Evolutionary conservation across 2,888 invertebrate genomes (phyloP).

Genomic region (Hyposoter dolosus): DNA sequence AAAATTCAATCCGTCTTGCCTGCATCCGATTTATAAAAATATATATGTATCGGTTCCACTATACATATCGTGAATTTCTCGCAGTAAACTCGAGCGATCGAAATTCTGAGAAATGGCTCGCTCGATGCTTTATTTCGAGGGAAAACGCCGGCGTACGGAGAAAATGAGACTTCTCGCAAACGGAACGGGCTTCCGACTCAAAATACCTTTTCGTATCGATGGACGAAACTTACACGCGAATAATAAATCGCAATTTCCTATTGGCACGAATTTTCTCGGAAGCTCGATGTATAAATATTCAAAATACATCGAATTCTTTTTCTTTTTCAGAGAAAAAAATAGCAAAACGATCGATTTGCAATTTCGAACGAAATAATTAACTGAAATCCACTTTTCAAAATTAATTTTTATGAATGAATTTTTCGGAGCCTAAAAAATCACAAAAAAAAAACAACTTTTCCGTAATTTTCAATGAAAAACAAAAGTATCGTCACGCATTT

Average conservation of each 20-base stretch:
- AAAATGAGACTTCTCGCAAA: not conserved
- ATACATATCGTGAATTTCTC: slow-evolving; percentile 22
- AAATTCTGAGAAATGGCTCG: slow-evolving; percentile 5
- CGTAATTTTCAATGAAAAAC: not conserved
- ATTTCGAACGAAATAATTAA: too few relatives aligned
- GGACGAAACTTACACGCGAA: too few relatives aligned
- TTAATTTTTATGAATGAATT: too few relatives aligned
- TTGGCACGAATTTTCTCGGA: too few relatives aligned
- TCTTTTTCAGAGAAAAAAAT: too few relatives aligned
- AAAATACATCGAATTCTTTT: too few relatives aligned
- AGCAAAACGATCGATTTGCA: too few relatives aligned
- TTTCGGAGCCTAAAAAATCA: not conserved
- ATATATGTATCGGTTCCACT: not conserved
- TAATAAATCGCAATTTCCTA: too few relatives aligned
- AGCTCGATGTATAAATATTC: too few relatives aligned
- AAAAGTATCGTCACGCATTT: not conserved
- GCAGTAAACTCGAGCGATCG: not conserved
- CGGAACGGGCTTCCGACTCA: not conserved
- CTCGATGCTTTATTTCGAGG: not conserved
- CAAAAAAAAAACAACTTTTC: too few relatives aligned
- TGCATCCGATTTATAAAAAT: not conserved
- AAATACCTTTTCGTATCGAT: not conserved
- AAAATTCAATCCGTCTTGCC: slow-evolving; percentile 14
- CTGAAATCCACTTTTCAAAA: too few relatives aligned
- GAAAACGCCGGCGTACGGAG: not conserved